A percentile compares a stretch with the other conserved stretches of the same genome.
Evolutionary conservation across 1,140 invertebrate genomes (phyloP).

Genomic region (Trachymyrmex septentrionalis): DNA sequence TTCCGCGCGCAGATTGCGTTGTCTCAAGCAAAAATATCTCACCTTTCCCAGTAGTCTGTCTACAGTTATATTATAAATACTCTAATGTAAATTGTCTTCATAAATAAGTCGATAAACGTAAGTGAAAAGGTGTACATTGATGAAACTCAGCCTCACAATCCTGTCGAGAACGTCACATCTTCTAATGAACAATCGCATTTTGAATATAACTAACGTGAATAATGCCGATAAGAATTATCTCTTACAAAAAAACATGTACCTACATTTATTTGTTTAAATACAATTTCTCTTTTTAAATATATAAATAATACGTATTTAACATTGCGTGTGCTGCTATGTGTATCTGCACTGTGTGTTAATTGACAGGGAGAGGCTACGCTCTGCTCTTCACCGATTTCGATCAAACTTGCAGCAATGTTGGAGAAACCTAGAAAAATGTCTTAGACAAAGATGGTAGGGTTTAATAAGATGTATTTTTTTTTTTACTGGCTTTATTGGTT

Average conservation of each 20-base stretch:
- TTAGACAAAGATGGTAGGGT: no score
- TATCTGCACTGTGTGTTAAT: no score
- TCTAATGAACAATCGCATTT: not conserved
- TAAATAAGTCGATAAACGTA: slow-evolving; percentile 15
- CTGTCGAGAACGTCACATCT: not conserved
- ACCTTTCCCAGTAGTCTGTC: slow-evolving; percentile 9
- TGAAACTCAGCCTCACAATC: not conserved
- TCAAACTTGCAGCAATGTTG: no score
- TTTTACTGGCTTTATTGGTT: no score
- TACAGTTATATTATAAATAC: not conserved
- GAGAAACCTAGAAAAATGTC: no score
- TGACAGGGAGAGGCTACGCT: no score
- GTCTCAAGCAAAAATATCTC: slow-evolving; percentile 50
- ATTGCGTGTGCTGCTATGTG: not conserved
- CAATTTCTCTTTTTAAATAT: not conserved
- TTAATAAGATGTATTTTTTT: no score
- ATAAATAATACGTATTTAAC: not conserved
- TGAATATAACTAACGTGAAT: not conserved
- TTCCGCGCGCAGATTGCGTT: slow-evolving; percentile 49
- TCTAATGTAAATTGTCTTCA: not conserved
- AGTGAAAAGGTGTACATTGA: not conserved
- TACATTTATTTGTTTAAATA: not conserved
- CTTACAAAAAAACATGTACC: not conserved
- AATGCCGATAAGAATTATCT: not conserved
- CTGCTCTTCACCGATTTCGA: no score